Base-by-base conservation (phyloP, 2,113 vertebrate genomes). In the Diphyllodes magnificus region DNA sequence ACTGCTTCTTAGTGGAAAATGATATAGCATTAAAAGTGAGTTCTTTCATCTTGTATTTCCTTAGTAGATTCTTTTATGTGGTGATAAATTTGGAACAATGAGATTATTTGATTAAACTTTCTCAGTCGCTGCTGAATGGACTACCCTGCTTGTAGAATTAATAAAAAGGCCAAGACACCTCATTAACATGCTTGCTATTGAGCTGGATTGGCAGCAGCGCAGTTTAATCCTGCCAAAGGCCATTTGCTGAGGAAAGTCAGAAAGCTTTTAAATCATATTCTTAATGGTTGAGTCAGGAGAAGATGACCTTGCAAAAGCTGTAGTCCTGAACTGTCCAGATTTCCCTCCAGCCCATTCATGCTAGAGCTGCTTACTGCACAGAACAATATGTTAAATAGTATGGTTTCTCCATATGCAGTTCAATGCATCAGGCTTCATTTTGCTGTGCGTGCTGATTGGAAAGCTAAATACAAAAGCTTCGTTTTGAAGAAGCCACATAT, bases 51-150 rank as follows among this genome's bases (percentile, higher is more conserved):
- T 69, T 92, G 31, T 71, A 31, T 90, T 96, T 93, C 81, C 79
- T 82, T 79, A 86, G 91, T 53, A 66, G 78, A 82, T 93, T 37
- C 13, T 86, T 95, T 93, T 94, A 88, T 87, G 90, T 79, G 51
- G 66, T 90, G 82, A 93, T 95, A 93, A 96, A 94, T 96, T 90
- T 86, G 79, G 69, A 94, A 78, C 71, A 97, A 92, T 82, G 53
- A 82, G 79, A 92, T 95, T 91, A 91, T 95, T 90, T 96, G 81
- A 96, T 96, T 95, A 95, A 95, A 77, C 88, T 54, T 92, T 82
- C 77, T 93, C 85, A 69, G 81, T 69, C 93, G 40, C 49, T 86
- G 70, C 73, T 96, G 90, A 97, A 95, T 95, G 88, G 86, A 95
- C 79, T 90, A 15, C 60, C 42, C 65, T 90, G 78, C 90, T 86